Percentiles rank a stretch among this genome's conserved stretches.
Conservation (phyloP, 53 echinoderm and acorn worm species). For the Luidia sarsii region DNA sequence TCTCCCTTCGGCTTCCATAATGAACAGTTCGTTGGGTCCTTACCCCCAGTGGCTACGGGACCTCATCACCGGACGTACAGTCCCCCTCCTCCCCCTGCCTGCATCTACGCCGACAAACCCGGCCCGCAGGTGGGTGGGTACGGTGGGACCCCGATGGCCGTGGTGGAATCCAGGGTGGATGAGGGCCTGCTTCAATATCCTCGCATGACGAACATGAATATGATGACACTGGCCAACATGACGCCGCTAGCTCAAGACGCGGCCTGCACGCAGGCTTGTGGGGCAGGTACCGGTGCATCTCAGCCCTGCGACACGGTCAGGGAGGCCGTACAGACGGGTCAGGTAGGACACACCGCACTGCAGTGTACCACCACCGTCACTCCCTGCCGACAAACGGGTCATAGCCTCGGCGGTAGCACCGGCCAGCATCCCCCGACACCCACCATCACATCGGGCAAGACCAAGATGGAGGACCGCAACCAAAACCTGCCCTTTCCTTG, state of each 20-base stretch:
- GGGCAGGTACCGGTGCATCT: slow-evolving; percentile 30
- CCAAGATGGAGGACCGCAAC: slow-evolving; percentile 35
- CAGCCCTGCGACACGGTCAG: slow-evolving; percentile 16
- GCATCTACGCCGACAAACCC: slow-evolving; percentile 76
- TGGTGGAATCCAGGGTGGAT: slow-evolving; percentile 64
- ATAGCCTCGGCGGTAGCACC: slow-evolving; percentile 45
- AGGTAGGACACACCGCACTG: slow-evolving; percentile 28
- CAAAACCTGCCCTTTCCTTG: slow-evolving; percentile 82
- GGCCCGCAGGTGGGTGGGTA: slow-evolving; percentile 66
- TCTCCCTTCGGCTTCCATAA: slow-evolving; percentile 46
- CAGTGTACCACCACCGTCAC: slow-evolving; percentile 27
- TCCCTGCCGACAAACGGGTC: slow-evolving; percentile 52
- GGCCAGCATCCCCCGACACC: slow-evolving; percentile 54
- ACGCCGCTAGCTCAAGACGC: slow-evolving; percentile 65
- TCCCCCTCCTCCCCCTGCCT: slow-evolving; percentile 76
- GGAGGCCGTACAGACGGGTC: slow-evolving; percentile 41
- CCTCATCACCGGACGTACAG: slow-evolving; percentile 65
- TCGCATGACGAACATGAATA: slow-evolving; percentile 63
- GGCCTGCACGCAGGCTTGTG: slow-evolving; percentile 46
- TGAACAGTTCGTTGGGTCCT: slow-evolving; percentile 42
- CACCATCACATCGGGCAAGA: slow-evolving; percentile 47
- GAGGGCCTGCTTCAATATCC: slow-evolving; percentile 69
- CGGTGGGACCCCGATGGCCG: slow-evolving; percentile 69
- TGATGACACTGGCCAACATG: slow-evolving; percentile 69
- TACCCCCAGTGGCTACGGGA: slow-evolving; percentile 10